These are phyloP conservation scores for Enteromius unitaeniatus DNA, from an alignment of 2,797 vertebrate genomes.

Conservation along the genomic window DNA sequence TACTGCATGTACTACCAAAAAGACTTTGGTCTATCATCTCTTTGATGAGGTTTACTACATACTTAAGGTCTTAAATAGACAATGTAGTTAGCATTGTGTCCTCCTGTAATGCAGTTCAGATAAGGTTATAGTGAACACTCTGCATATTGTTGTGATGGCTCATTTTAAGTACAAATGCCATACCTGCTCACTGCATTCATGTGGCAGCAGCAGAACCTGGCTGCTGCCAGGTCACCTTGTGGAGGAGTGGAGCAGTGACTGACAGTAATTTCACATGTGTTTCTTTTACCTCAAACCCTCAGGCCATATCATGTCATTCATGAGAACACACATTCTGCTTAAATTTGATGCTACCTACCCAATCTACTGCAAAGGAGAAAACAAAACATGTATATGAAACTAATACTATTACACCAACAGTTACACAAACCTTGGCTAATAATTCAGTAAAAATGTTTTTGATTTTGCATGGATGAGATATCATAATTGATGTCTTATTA, in stretches of 20 bases:
- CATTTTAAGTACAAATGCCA: constrained; percentile 10
- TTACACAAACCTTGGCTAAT: not conserved
- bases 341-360: not conserved
- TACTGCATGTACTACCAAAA: not conserved
- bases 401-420: not conserved
- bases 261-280: not conserved
- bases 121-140: constrained; percentile 1
- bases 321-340: constrained; percentile 49
- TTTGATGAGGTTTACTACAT: not conserved
- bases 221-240: no score
- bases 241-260: no score
- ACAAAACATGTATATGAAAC: constrained; percentile 3
- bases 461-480: not conserved
- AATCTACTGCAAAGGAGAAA: constrained; percentile 57
- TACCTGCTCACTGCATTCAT: constrained; percentile 18
- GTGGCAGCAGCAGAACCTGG: not conserved
- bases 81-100: not conserved
- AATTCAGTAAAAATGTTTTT: not conserved
- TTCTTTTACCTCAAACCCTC: constrained; percentile 25
- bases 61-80: not conserved
- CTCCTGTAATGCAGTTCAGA: not conserved
- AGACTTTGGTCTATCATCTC: not conserved
- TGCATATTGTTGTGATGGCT: not conserved
- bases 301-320: constrained; percentile 37
- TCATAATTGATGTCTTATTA: not conserved